Conservation (phyloP, 2,888 invertebrate genomes). For the Fragum fragum region DNA sequence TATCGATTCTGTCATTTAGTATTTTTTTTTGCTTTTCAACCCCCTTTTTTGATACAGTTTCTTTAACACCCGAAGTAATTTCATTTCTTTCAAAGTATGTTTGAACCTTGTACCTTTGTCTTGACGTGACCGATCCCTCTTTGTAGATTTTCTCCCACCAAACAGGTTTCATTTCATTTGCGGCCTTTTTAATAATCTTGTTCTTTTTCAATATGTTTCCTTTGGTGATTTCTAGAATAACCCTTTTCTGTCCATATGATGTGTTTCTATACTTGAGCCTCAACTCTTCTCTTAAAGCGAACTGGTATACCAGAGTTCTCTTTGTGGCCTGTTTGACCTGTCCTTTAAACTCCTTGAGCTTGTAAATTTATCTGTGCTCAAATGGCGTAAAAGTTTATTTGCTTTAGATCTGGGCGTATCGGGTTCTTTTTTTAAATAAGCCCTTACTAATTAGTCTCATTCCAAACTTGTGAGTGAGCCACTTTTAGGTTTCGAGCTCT, state of each 20-base stretch:
- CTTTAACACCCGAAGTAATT: conserved; percentile 37
- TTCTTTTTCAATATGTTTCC: conserved; percentile 20
- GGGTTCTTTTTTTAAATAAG: background rate
- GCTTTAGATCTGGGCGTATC: conserved; percentile 22
- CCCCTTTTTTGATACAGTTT: conserved; percentile 33
- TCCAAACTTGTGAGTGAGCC: background rate
- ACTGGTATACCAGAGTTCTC: conserved; percentile 2
- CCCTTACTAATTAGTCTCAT: background rate
- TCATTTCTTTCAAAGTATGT: conserved; percentile 13
- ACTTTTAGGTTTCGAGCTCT: background rate
- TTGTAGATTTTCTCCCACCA: background rate
- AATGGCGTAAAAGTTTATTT: background rate
- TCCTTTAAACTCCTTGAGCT: background rate
- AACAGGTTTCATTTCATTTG: background rate
- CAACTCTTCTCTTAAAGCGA: conserved; percentile 1
- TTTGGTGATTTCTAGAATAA: background rate
- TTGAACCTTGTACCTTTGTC: background rate
- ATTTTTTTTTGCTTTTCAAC: conserved; percentile 38
- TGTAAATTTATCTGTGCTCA: background rate
- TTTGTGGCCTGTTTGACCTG: background rate
- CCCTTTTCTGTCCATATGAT: background rate
- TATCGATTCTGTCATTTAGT: conserved; percentile 35
- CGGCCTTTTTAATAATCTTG: background rate
- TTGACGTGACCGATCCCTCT: background rate
- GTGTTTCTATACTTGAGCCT: background rate